Evolutionary conservation across 2,797 vertebrate species (phyloP).

Genomic region (Gallinago nigripennis): DNA sequence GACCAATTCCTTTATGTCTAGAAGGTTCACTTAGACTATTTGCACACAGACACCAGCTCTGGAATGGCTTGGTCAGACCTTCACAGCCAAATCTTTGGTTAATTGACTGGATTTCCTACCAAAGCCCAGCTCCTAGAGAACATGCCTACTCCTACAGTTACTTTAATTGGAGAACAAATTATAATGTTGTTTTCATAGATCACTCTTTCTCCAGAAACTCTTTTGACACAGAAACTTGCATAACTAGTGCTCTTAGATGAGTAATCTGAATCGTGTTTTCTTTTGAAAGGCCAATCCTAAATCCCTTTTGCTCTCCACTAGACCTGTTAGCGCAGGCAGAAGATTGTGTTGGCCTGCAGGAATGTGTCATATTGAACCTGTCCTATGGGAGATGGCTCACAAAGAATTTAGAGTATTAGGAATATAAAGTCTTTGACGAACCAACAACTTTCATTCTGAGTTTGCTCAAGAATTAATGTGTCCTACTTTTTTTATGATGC

Average conservation of each 20-base stretch:
- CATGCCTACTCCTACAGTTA: slow-evolving; percentile 29
- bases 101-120: neutral
- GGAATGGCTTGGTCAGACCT: neutral
- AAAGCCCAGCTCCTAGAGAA: neutral
- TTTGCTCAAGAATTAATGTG: too few relatives aligned
- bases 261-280: slow-evolving; percentile 29
- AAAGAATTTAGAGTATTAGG: slow-evolving; percentile 12
- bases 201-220: slow-evolving; percentile 51
- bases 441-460: too few relatives aligned
- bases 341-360: slow-evolving; percentile 8
- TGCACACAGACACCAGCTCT: neutral
- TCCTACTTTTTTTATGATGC: neutral
- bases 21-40: neutral
- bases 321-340: slow-evolving; percentile 30
- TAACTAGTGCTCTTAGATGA: slow-evolving; percentile 41
- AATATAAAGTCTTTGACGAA: slow-evolving; percentile 19
- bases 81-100: neutral
- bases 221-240: slow-evolving; percentile 59
- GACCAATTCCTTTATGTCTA: too few relatives aligned
- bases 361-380: slow-evolving; percentile 12
- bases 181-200: slow-evolving; percentile 54
- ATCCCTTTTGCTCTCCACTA: slow-evolving; percentile 22
- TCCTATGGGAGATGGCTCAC: neutral
- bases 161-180: slow-evolving; percentile 54
- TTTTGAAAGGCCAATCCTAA: slow-evolving; percentile 40